Conservation (phyloP, 1,140 invertebrate genomes). For the Micrasema longulum region DNA sequence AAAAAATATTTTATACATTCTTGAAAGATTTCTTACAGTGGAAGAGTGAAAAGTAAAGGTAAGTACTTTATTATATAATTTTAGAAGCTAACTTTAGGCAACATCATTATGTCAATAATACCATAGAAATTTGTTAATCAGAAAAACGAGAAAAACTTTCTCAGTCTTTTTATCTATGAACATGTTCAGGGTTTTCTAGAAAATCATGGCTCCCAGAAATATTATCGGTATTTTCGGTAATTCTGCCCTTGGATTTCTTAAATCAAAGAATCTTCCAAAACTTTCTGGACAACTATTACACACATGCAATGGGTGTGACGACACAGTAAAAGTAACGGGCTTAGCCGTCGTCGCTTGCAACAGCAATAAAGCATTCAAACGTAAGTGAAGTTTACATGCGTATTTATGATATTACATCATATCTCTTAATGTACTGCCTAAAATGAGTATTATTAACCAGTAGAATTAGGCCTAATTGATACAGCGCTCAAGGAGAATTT, state of each 20-base stretch:
- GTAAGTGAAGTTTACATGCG: slow-evolving; percentile 65
- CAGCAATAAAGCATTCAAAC: slow-evolving; percentile 58
- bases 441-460: slow-evolving; percentile 38
- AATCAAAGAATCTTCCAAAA: slow-evolving; percentile 62
- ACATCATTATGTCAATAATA: neutral
- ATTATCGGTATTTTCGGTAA: slow-evolving; percentile 66
- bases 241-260: slow-evolving; percentile 62
- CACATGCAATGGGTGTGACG: slow-evolving; percentile 62
- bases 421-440: slow-evolving; percentile 38
- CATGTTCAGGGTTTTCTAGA: slow-evolving; percentile 40
- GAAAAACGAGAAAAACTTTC: too few species aligned
- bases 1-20: too few species aligned
- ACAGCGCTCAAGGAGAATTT: too few species aligned
- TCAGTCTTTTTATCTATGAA: neutral
- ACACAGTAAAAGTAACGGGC: slow-evolving; percentile 56
- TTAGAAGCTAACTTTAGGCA: too few species aligned
- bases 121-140: slow-evolving; percentile 20
- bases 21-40: too few species aligned
- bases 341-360: slow-evolving; percentile 52
- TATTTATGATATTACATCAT: slow-evolving; percentile 62
- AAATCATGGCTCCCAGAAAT: slow-evolving; percentile 66
- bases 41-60: too few species aligned
- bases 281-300: slow-evolving; percentile 60
- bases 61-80: too few species aligned
- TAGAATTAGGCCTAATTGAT: too few species aligned